phyloP scores from a whole-genome alignment of 2,113 vertebrate species.

The Epinephelus cyanopodus region DNA sequence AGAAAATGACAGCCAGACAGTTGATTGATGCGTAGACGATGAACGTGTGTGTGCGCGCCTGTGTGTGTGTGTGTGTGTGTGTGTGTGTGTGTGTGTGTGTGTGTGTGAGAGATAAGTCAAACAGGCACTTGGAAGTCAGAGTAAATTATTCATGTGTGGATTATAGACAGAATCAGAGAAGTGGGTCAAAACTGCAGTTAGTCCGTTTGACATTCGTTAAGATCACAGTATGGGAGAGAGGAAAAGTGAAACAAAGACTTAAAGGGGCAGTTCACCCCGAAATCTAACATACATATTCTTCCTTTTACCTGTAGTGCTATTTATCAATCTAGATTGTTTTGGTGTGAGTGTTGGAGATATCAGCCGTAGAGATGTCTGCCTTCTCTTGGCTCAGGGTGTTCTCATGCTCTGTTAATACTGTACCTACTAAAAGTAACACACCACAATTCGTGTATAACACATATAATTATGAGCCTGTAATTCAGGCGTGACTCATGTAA shows the following conservation, averaged over 20 bases:
- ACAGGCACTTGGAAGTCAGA: conserved; percentile 27
- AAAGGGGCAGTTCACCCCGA: not conserved
- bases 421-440: too few relatives aligned
- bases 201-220: conserved; percentile 31
- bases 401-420: too few relatives aligned
- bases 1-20: conserved; percentile 3
- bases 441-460: too few relatives aligned
- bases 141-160: conserved; percentile 67
- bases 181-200: conserved; percentile 64
- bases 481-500: too few relatives aligned
- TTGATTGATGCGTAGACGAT: conserved; percentile 41
- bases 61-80: not conserved
- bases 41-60: not conserved
- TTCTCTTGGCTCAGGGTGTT: too few relatives aligned
- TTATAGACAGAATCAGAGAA: conserved; percentile 56
- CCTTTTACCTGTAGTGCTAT: too few relatives aligned
- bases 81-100: conserved; percentile 15
- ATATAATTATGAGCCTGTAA: too few relatives aligned
- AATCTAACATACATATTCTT: too few relatives aligned
- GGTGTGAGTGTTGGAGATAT: too few relatives aligned
- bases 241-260: not conserved
- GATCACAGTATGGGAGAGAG: conserved; percentile 33
- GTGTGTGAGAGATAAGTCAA: conserved; percentile 17
- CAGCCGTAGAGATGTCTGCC: too few relatives aligned
- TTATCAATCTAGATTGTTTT: too few relatives aligned